Evolutionary conservation across 1,140 invertebrate genomes (phyloP), one percentile per base, ranked within the genome.

Genomic region (Drosophila gunungcola): DNA sequence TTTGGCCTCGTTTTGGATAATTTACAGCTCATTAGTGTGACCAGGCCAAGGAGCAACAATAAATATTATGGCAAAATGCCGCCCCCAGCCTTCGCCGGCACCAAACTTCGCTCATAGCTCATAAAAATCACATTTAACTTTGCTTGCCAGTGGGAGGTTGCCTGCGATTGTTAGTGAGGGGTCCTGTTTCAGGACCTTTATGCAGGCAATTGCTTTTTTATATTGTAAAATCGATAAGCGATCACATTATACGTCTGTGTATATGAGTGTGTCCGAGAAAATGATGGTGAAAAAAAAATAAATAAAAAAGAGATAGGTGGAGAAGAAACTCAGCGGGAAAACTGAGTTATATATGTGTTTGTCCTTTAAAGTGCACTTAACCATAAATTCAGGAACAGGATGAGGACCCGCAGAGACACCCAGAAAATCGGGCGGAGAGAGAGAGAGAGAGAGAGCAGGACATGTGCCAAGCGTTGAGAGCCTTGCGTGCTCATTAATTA

Each of bases 181-280:
- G 62, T 36, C 39, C 29, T 57, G 34, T 42, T 21, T 21, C 27
- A 16, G 16, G 51, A n/a, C 67, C 73, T 80, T 81, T 75, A 78
- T 86, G 78, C 78, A 86, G 82, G 83, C 83, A 86, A 86, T 86
- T 86, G 84, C 84, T 65, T 89, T 88, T 81, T 89, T 89, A 89
- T 89, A 89, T 89, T 89, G 84, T 89, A 89, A 89, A 89, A 89
- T 89, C 84, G 84, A 89, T 89, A 89, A 89, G 85, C 84, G 84
- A 89, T 89, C 84, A 89, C 84, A 89, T 89, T 84, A 89, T 89
- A 64, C 68, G 65, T 46, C 63, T 72, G 75, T 55, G 34, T 27
- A 42, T 27, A 42, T 39, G 68, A 55, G 32, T 42, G 29, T 45
- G 60, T 32, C 32, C 21, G 34, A 67, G 29, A 43, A 7, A 29